These are phyloP conservation scores for Pao palembangensis DNA, from an alignment of 2,113 vertebrate genomes.

Conservation along the genomic window DNA sequence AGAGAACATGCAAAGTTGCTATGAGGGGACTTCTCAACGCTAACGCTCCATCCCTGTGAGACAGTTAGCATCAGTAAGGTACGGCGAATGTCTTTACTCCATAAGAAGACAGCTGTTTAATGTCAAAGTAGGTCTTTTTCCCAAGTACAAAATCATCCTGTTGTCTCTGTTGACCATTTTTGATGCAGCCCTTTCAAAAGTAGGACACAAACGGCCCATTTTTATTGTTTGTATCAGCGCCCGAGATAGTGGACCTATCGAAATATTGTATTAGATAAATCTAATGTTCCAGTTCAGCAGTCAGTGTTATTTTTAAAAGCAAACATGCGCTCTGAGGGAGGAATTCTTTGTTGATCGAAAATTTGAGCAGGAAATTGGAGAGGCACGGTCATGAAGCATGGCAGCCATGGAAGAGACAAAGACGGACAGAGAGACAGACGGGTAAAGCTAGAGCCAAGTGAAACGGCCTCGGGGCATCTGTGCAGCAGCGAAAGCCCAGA, in stretches of 20 bases:
- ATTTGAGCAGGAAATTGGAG: constrained; percentile 18
- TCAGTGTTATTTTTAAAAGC: constrained; percentile 32
- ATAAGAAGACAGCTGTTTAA: no score
- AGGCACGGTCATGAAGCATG: constrained; percentile 37
- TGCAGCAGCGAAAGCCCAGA: constrained; percentile 43
- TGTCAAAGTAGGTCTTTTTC: no score
- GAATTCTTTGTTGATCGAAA: constrained; percentile 46
- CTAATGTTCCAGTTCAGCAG: no score
- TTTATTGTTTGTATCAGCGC: no score
- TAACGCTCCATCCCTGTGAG: neutral
- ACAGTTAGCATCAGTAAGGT: neutral
- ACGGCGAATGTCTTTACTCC: no score
- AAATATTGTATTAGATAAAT: no score
- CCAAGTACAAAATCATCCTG: neutral
- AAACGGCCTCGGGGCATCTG: constrained; percentile 51
- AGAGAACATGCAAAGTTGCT: neutral
- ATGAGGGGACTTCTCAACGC: neutral
- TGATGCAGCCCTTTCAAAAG: no score
- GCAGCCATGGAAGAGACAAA: constrained; percentile 13
- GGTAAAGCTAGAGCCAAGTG: constrained; percentile 17
- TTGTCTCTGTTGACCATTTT: neutral
- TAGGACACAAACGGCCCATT: no score
- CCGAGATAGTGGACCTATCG: no score
- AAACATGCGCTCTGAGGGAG: constrained; percentile 29
- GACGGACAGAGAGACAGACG: constrained; percentile 6